These are phyloP conservation scores for Galerucella pusilla DNA, from an alignment of 2,888 invertebrate genomes.

Conservation along the genomic window DNA sequence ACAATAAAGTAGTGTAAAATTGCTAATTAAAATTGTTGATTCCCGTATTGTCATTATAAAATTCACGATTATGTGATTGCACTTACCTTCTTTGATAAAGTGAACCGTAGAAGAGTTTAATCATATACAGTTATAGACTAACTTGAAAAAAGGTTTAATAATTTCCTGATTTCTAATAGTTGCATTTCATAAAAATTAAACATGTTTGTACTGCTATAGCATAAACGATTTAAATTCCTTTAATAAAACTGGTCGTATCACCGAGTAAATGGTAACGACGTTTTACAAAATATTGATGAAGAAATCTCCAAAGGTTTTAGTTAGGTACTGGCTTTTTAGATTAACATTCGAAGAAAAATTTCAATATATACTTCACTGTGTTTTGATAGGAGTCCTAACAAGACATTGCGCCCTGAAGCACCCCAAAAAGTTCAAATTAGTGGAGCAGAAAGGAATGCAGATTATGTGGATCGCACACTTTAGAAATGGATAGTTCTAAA, in stretches of 20 bases:
- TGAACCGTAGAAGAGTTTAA: background rate
- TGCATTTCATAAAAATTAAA: background rate
- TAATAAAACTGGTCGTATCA: background rate
- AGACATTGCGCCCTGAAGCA: too few species aligned
- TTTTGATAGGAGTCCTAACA: too few species aligned
- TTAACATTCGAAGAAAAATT: too few species aligned
- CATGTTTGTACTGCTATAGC: background rate
- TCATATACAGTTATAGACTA: background rate
- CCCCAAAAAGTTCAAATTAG: too few species aligned
- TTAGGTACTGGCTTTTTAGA: too few species aligned
- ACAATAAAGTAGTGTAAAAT: background rate
- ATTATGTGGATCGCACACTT: too few species aligned
- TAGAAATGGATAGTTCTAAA: too few species aligned
- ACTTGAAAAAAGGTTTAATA: background rate
- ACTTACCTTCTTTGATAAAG: background rate
- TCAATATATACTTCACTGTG: too few species aligned
- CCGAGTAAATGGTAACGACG: background rate
- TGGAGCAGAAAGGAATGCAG: too few species aligned
- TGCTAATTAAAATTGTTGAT: background rate
- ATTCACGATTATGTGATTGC: background rate
- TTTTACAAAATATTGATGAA: background rate
- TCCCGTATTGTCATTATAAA: background rate
- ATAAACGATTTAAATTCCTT: background rate
- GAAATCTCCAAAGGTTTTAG: too few species aligned
- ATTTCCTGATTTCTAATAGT: background rate